These are phyloP conservation scores for Reinhardtius hippoglossoides DNA, from an alignment of 2,113 vertebrate species.

Conservation along the genomic window DNA sequence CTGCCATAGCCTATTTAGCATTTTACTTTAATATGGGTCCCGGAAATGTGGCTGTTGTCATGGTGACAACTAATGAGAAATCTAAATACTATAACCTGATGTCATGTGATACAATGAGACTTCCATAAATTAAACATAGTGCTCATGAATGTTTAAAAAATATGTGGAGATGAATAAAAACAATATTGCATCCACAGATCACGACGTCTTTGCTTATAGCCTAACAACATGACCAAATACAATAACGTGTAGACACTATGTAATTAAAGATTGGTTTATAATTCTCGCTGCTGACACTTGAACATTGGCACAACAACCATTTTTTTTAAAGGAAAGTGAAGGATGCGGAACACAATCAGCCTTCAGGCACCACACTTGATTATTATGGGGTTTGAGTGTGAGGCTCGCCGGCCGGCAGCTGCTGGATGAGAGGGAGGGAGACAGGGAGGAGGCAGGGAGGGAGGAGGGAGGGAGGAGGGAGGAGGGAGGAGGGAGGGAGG, in stretches of 20 bases:
- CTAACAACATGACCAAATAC: too few relatives aligned
- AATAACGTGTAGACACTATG: background rate
- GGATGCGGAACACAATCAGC: slow-evolving; percentile 23
- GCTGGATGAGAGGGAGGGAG: slow-evolving; percentile 54
- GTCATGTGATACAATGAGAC: slow-evolving; percentile 3
- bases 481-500: background rate
- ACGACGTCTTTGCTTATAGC: too few relatives aligned
- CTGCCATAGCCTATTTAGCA: too few relatives aligned
- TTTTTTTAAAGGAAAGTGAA: background rate
- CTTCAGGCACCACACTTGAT: slow-evolving; percentile 40
- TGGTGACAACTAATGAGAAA: slow-evolving; percentile 21
- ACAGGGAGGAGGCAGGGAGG: slow-evolving; percentile 18
- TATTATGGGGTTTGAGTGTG: slow-evolving; percentile 48
- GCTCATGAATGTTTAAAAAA: too few relatives aligned
- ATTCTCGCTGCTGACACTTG: background rate
- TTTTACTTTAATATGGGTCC: background rate
- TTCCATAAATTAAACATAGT: background rate
- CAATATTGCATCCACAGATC: too few relatives aligned
- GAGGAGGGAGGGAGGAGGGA: slow-evolving; percentile 25
- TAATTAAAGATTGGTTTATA: background rate
- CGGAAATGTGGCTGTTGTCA: slow-evolving; percentile 9
- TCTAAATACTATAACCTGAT: background rate
- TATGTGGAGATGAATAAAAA: too few relatives aligned
- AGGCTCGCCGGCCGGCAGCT: slow-evolving; percentile 74
- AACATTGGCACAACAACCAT: too few relatives aligned